Conservation (phyloP, 2,797 vertebrate genomes). For the Morelia viridis region DNA sequence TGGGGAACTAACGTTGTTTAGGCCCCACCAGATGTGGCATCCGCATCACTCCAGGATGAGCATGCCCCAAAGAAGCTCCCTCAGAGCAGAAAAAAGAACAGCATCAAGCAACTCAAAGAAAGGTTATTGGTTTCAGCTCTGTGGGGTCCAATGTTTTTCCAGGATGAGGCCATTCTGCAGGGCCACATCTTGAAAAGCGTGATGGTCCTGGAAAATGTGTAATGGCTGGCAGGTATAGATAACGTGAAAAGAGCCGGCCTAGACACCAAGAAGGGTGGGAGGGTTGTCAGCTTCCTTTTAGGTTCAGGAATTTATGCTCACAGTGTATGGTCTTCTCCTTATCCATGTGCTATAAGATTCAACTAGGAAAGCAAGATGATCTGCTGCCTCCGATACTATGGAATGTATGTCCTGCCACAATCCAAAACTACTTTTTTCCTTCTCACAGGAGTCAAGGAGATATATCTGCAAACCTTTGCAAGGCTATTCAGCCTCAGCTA, state of each 20-base stretch:
- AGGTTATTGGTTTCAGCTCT: not conserved
- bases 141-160: not conserved
- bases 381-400: not conserved
- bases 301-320: not conserved
- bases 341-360: not conserved
- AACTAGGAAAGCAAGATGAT: not conserved
- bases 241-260: too few species aligned
- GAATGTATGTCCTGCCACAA: not conserved
- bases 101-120: not conserved
- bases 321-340: not conserved
- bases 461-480: not conserved
- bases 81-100: not conserved
- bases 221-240: not conserved
- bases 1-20: not conserved
- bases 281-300: not conserved
- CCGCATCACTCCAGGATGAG: not conserved
- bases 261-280: not conserved
- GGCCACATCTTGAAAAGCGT: not conserved
- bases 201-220: not conserved
- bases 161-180: not conserved
- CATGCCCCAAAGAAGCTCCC: not conserved
- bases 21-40: not conserved
- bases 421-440: not conserved
- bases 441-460: not conserved
- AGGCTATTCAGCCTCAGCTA: not conserved